Evolutionary conservation across 2,113 vertebrate species (phyloP).

Genomic region (Myanophis thanlyinensis): DNA sequence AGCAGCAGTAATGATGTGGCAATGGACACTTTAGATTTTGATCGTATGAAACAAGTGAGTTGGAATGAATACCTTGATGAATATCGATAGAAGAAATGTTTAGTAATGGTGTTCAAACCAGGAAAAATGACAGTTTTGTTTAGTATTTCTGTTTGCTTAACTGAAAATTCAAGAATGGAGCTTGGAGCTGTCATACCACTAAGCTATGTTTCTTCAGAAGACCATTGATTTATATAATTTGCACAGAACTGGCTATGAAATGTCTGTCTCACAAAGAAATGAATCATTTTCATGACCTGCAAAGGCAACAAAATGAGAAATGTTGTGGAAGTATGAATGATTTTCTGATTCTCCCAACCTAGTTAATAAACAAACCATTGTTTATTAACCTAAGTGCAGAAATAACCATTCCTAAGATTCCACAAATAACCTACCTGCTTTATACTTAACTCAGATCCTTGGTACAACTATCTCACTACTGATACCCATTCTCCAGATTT

Average conservation of each 20-base stretch:
- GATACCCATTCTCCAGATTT: not conserved
- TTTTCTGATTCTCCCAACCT: not conserved
- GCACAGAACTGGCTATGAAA: not conserved
- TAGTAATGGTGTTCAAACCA: conserved; percentile 52
- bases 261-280: not conserved
- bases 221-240: not conserved
- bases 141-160: not conserved
- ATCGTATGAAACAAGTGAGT: conserved; percentile 97
- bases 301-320: not conserved
- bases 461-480: not conserved
- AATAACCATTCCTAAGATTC: too few relatives aligned
- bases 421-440: not conserved
- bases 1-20: conserved; percentile 86
- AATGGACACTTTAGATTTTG: conserved; percentile 91
- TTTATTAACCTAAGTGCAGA: too few relatives aligned
- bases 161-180: not conserved
- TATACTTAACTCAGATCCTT: not conserved
- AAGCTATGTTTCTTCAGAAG: not conserved
- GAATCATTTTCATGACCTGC: not conserved
- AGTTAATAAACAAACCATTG: not conserved
- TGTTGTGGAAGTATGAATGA: not conserved
- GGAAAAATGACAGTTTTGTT: conserved; percentile 44
- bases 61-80: not conserved
- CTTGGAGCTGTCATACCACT: too few relatives aligned
- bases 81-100: not conserved